These are phyloP conservation scores for Gobio occitaniae DNA, from an alignment of 2,797 vertebrate genomes.

Conservation along the genomic window DNA sequence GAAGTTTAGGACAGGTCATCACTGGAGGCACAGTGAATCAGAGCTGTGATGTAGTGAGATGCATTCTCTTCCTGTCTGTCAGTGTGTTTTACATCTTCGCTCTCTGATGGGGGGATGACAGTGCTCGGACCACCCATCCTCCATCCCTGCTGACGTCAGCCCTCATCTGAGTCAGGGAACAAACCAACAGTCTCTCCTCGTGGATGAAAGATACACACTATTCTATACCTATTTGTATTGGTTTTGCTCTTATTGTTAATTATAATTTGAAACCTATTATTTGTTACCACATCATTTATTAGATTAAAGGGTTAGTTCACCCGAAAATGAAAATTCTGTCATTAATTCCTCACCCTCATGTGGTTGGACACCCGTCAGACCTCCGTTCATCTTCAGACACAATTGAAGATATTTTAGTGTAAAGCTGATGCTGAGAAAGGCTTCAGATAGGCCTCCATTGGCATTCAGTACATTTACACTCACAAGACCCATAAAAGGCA, in stretches of 20 bases:
- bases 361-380: no score
- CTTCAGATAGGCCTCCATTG: no score
- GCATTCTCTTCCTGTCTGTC: slow-evolving; percentile 77
- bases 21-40: slow-evolving; percentile 75
- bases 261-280: not conserved
- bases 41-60: slow-evolving; percentile 69
- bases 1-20: slow-evolving; percentile 34
- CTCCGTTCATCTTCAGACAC: no score
- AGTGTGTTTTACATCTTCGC: slow-evolving; percentile 70
- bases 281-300: not conserved
- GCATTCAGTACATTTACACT: no score
- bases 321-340: no score
- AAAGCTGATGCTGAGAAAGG: no score
- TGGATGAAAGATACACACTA: not conserved
- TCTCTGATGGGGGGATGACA: slow-evolving; percentile 72
- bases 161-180: slow-evolving; percentile 23
- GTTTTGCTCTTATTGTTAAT: not conserved
- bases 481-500: no score
- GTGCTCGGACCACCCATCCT: slow-evolving; percentile 20
- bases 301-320: not conserved
- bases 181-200: slow-evolving; percentile 11
- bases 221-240: no score
- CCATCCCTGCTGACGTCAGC: slow-evolving; percentile 19
- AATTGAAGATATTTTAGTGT: no score
- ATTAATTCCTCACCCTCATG: no score